Evolutionary conservation across 23 tunicate genomes (phyloP), one percentile per base, ranked within the genome.

Genomic region (Phallusia fumigata): DNA sequence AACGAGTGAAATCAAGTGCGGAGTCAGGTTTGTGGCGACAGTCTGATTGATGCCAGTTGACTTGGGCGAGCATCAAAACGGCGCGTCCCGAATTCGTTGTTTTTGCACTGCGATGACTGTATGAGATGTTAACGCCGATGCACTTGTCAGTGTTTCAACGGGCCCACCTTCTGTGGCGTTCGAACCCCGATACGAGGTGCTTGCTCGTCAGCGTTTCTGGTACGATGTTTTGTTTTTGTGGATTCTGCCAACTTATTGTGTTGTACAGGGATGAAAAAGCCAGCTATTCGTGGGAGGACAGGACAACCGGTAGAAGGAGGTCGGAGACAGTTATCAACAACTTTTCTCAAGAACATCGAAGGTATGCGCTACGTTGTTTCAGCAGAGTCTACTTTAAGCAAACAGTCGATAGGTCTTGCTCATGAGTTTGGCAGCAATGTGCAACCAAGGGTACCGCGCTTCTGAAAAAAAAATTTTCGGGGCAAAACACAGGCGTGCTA

Each of bases 291-390:
- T 36, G 3, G 51, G 53, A 77, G 31, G 35, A 80, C 22, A 28
- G 44, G 36, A 32, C 72, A 44, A 36, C 58, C 33, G 34, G 51
- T 52, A 32, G 87, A 76, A 53, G 87, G 47, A 44, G 87, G 35
- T 84, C 87, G 33, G 87, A 84, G 30, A 76, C 87, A 2, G 76
- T 76, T 3, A 10, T 84, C 75, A 76, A 21, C 76, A 24, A 33
- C 35, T 52, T 52, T 49, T 77, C 74, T n/a, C 64, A 83, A n/a
- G 53, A 44, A 75, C 47, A 40, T 40, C 47, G 47, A 5, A 40
- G 47, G 47, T 40, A 40, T 40, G 47, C 47, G 47, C 10, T 10
- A 10, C 5, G 47, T 40, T 40, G 47, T 40, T 40, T 40, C 10
- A 3, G 47, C 47, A 3, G 10, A 40, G 47, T 40, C 47, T 5